Percentiles rank a stretch among this genome's conserved stretches.
Evolutionary conservation across 2,797 vertebrate species (phyloP).

Genomic region (Pseudochirops corinnae): DNA sequence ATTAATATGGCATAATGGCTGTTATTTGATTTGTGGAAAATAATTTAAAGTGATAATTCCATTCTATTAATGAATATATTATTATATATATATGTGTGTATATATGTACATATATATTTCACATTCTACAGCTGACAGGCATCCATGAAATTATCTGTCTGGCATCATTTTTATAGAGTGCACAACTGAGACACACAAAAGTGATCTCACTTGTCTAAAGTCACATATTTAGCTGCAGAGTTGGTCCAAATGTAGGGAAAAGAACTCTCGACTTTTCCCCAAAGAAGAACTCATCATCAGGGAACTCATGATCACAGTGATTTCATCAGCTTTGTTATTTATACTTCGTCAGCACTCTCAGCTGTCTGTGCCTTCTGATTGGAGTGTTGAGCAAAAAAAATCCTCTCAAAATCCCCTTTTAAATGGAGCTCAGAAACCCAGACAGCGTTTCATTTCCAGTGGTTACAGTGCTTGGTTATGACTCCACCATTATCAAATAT

Average conservation of each 20-base stretch:
- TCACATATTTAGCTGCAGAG: neutral
- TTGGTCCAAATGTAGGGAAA: neutral
- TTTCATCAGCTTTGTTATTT: neutral
- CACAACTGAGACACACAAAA: conserved; percentile 5
- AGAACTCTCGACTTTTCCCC: conserved; percentile 1
- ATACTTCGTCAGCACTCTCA: neutral
- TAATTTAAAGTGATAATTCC: neutral
- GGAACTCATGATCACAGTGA: neutral
- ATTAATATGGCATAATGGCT: conserved; percentile 2
- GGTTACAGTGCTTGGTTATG: neutral
- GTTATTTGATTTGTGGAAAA: neutral
- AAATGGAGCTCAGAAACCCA: neutral
- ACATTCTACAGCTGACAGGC: neutral
- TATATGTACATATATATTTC: neutral
- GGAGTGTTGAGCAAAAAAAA: neutral
- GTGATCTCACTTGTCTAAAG: conserved; percentile 5
- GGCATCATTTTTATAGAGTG: conserved; percentile 19
- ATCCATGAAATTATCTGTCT: conserved; percentile 19
- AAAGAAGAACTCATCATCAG: neutral
- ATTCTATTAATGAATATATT: neutral
- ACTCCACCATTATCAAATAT: neutral
- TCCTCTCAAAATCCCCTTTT: neutral
- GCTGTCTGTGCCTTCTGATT: neutral
- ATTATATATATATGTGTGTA: neutral
- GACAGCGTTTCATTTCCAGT: neutral